Percentiles rank a stretch among this genome's conserved stretches.
These are phyloP conservation scores for Seriola rivoliana DNA, from an alignment of 2,113 vertebrate species.

Conservation along the genomic window DNA sequence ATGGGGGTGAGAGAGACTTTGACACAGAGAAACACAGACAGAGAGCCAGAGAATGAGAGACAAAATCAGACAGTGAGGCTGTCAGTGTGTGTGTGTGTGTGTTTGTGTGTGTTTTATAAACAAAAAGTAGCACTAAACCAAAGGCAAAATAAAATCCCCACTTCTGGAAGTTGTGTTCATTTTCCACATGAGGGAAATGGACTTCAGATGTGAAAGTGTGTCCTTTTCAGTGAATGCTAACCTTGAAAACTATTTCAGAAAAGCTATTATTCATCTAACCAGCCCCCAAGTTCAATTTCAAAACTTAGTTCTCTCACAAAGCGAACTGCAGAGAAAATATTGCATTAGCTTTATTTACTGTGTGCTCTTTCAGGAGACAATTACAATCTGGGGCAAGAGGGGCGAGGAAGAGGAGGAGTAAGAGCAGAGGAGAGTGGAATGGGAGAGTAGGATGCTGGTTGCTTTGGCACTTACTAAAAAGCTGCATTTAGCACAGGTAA, in stretches of 20 bases:
- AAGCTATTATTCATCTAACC: slow-evolving; percentile 73
- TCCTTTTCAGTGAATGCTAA: slow-evolving; percentile 69
- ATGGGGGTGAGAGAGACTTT: slow-evolving; percentile 34
- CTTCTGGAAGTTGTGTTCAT: slow-evolving; percentile 31
- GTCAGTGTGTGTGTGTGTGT: neutral
- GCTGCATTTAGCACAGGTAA: slow-evolving; percentile 76
- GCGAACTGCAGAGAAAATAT: slow-evolving; percentile 71
- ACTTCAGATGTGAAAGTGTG: slow-evolving; percentile 57
- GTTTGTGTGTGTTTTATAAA: neutral
- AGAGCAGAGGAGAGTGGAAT: slow-evolving; percentile 40
- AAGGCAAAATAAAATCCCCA: slow-evolving; percentile 26
- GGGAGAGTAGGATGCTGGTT: slow-evolving; percentile 57
- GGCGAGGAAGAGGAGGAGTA: slow-evolving; percentile 50
- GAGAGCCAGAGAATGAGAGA: slow-evolving; percentile 7
- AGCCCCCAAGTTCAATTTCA: slow-evolving; percentile 69
- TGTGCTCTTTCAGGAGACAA: slow-evolving; percentile 70
- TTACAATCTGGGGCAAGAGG: slow-evolving; percentile 71
- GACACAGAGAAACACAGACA: slow-evolving; percentile 20
- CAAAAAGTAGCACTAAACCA: slow-evolving; percentile 14
- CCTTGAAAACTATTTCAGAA: slow-evolving; percentile 75
- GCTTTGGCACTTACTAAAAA: slow-evolving; percentile 70
- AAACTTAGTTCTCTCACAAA: slow-evolving; percentile 61
- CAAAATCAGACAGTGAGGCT: slow-evolving; percentile 12
- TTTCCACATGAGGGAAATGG: slow-evolving; percentile 49
- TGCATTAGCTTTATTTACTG: slow-evolving; percentile 77